Evolutionary conservation across 2,888 invertebrate genomes (phyloP).

Genomic region (Sylvicola cinctus): DNA sequence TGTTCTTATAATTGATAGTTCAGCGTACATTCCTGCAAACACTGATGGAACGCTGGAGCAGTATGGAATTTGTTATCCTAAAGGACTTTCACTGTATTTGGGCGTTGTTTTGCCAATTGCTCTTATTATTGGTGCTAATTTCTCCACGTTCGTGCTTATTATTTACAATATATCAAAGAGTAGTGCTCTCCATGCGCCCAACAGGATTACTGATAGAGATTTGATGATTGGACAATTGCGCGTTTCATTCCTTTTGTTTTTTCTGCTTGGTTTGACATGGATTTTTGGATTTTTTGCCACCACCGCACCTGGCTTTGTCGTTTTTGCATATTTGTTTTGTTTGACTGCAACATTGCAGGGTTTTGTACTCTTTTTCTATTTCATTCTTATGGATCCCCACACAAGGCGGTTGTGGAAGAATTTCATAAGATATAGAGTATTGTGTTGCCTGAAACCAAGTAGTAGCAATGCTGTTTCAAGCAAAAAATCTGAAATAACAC

Average conservation of each 20-base stretch:
- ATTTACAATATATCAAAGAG: conserved; percentile 26
- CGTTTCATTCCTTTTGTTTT: conserved; percentile 34
- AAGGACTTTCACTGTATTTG: conserved; percentile 27
- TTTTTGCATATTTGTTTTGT: conserved; percentile 40
- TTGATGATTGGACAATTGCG: conserved; percentile 30
- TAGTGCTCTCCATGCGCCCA: conserved; percentile 25
- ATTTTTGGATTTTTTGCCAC: conserved; percentile 36
- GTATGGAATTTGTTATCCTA: conserved; percentile 31
- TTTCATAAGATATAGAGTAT: too few species aligned
- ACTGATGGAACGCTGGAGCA: too few species aligned
- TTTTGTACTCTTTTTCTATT: conserved; percentile 38
- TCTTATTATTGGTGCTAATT: conserved; percentile 30
- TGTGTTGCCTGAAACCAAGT: too few species aligned
- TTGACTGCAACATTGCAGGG: conserved; percentile 40
- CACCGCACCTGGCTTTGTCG: conserved; percentile 23
- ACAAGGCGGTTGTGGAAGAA: conserved; percentile 30
- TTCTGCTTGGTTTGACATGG: conserved; percentile 38
- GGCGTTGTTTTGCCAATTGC: conserved; percentile 32
- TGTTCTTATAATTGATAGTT: conserved; percentile 26
- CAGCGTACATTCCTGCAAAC: conserved; percentile 25
- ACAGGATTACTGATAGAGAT: conserved; percentile 14
- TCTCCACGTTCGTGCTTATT: conserved; percentile 31
- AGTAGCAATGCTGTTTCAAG: too few species aligned
- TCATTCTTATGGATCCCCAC: conserved; percentile 32
- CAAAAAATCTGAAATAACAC: too few species aligned